Base-by-base conservation (phyloP, 2,888 invertebrate species). In the Netelia inedita region DNA sequence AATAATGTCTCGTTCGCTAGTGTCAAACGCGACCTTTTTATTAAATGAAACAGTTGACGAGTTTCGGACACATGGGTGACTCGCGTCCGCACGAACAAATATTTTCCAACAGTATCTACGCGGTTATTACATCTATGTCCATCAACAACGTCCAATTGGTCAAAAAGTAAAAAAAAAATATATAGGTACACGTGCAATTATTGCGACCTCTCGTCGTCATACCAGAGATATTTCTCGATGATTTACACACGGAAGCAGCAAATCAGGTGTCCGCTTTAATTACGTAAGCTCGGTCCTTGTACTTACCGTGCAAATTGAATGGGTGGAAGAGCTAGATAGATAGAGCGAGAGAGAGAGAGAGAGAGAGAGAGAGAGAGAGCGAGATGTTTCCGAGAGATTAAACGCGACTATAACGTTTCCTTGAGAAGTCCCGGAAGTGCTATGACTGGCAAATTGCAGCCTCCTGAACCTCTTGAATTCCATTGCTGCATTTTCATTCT, bases 401-500 rank as follows among this genome's bases (percentile, higher is more conserved):
- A 85, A 85, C 82, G 72, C 75, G 82, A 85, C 82, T 85, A 69
- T 85, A 82, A 85, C 82, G 72, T 85, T 85, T 85, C 79, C 82
- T 85, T 85, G 82, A 85, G 79, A 82, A 85, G 85, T 85, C 82
- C 85, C 85, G 85, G 85, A 85, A 85, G 85, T 85, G 72, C 75
- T 79, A 79, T 85, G 85, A 82, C 85, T 82, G 82, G 85, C 82
- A 85, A 85, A 85, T 85, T 85, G 82, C 82, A 85, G 75, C 69
- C 82, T 75, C 72, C 79, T 57, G 66, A 80, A 73, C 66, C 79
- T 66, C 73, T 66, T 79, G 68, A 59, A 82, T 85, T 85, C 72
- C 79, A 68, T 57, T 72, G 75, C 28, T 73, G 79, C 75, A 79
- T 82, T 79, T 76, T 82, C 82, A 75, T 71, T 63, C 74, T 53